Percentiles rank a stretch among this genome's conserved stretches.
Conservation (phyloP, 2,797 vertebrate genomes). For the Enteromius thamalakanensis region DNA sequence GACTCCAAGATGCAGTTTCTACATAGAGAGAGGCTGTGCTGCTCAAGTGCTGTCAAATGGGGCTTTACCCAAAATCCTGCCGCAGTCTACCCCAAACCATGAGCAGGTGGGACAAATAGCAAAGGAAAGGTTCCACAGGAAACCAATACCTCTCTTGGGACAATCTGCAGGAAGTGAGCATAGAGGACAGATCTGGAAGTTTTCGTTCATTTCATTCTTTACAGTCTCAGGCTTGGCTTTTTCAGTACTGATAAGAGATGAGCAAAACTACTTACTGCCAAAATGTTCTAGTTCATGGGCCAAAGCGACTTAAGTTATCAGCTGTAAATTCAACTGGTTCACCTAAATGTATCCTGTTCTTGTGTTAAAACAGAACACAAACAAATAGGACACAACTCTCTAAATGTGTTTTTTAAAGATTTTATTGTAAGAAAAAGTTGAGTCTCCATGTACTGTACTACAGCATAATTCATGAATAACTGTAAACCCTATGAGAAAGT, state of each 20-base stretch:
- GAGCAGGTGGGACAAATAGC: slow-evolving; percentile 47
- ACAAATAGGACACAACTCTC: background rate
- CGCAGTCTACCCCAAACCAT: slow-evolving; percentile 14
- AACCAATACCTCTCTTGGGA: slow-evolving; percentile 37
- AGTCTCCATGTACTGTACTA: background rate
- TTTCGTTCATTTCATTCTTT: background rate
- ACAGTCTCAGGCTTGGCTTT: background rate
- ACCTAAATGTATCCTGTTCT: background rate
- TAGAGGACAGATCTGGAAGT: slow-evolving; percentile 10
- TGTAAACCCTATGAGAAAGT: background rate
- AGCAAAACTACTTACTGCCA: background rate
- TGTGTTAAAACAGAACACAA: background rate
- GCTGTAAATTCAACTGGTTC: background rate
- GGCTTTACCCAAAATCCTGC: slow-evolving; percentile 36
- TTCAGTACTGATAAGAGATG: background rate
- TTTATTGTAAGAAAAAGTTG: background rate
- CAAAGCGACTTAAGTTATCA: background rate
- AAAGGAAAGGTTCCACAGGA: slow-evolving; percentile 43
- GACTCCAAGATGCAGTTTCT: slow-evolving; percentile 49
- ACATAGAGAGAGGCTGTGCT: slow-evolving; percentile 33
- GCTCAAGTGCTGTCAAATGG: slow-evolving; percentile 42
- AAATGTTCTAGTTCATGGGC: background rate
- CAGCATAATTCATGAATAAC: background rate
- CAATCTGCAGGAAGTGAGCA: slow-evolving; percentile 27
- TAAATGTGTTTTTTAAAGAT: background rate